phyloP scores from a whole-genome alignment of 2,888 invertebrate species.

The Ennomos quercinarius region DNA sequence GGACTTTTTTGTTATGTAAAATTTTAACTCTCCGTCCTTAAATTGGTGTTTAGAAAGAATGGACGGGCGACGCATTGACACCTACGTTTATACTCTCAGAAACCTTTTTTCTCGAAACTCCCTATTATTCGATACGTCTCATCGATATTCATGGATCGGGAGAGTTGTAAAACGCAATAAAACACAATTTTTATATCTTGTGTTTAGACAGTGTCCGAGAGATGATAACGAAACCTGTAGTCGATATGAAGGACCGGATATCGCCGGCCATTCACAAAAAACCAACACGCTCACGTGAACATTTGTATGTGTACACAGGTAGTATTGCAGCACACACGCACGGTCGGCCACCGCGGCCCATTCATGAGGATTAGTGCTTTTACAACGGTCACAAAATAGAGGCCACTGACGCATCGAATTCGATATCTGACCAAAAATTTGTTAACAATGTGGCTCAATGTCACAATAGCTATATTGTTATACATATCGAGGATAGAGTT shows the following conservation, averaged over 20 bases:
- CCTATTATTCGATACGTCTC: conserved; percentile 72
- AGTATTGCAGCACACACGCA: conserved; percentile 59
- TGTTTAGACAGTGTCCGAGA: conserved; percentile 82
- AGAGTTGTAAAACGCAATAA: conserved; percentile 80
- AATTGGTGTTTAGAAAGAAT: conserved; percentile 64
- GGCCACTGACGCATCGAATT: conserved; percentile 55
- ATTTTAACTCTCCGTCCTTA: conserved; percentile 68
- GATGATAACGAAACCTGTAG: conserved; percentile 83
- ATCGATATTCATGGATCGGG: conserved; percentile 75
- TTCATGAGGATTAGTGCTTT: conserved; percentile 78
- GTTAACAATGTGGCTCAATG: conserved; percentile 52
- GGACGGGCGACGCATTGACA: conserved; percentile 68
- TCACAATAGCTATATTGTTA: conserved; percentile 45
- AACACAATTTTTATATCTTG: conserved; percentile 82
- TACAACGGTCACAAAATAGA: conserved; percentile 69
- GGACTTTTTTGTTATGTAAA: conserved; percentile 71
- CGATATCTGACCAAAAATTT: conserved; percentile 55
- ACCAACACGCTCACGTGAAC: conserved; percentile 61
- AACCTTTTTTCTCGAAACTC: conserved; percentile 58
- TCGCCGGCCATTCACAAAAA: conserved; percentile 84
- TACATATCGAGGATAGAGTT: conserved; percentile 54
- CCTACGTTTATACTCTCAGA: conserved; percentile 66
- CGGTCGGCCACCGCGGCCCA: conserved; percentile 67
- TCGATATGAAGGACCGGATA: conserved; percentile 81
- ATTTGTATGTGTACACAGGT: conserved; percentile 47